Percentiles rank a stretch among this genome's conserved stretches.
These are phyloP conservation scores for Prunella fulvescens DNA, from an alignment of 2,113 vertebrate genomes.

Conservation along the genomic window DNA sequence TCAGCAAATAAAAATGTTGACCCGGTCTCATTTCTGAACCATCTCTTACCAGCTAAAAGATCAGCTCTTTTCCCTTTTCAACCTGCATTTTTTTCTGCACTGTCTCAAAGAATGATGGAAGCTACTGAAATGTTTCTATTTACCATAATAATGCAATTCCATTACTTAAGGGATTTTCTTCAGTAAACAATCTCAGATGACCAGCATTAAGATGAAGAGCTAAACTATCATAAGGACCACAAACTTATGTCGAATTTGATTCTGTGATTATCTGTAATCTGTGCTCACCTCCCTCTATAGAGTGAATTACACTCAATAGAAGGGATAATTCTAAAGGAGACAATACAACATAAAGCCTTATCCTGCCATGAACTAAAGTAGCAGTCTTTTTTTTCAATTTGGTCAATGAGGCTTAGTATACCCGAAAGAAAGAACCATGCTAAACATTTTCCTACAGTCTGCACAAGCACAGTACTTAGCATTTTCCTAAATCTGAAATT, in stretches of 20 bases:
- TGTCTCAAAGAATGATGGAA: constrained; percentile 37
- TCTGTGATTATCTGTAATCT: constrained; percentile 43
- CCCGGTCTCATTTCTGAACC: background rate
- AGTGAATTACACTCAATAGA: constrained; percentile 22
- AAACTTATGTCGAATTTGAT: constrained; percentile 34
- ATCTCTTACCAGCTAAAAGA: background rate
- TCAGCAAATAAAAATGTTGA: background rate
- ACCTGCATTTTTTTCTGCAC: background rate
- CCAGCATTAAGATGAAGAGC: constrained; percentile 28
- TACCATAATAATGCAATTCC: constrained; percentile 34
- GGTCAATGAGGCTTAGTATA: constrained; percentile 42
- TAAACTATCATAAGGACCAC: constrained; percentile 41
- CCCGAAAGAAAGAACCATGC: constrained; percentile 15
- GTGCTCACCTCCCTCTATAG: constrained; percentile 31
- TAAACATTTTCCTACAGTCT: constrained; percentile 52
- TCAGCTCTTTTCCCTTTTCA: constrained; percentile 5
- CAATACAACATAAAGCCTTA: constrained; percentile 64
- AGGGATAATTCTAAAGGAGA: constrained; percentile 53
- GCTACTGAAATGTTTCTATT: constrained; percentile 35
- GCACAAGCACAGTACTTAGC: constrained; percentile 5
- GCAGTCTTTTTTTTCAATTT: constrained; percentile 45
- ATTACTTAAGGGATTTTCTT: constrained; percentile 33
- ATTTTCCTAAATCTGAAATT: constrained; percentile 26
- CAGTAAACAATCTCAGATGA: constrained; percentile 22
- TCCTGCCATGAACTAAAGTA: constrained; percentile 5